A percentile compares a stretch with the other conserved stretches of the same genome.
Conservation (phyloP, 2,113 vertebrate genomes). For the Hyperopisus bebe region DNA sequence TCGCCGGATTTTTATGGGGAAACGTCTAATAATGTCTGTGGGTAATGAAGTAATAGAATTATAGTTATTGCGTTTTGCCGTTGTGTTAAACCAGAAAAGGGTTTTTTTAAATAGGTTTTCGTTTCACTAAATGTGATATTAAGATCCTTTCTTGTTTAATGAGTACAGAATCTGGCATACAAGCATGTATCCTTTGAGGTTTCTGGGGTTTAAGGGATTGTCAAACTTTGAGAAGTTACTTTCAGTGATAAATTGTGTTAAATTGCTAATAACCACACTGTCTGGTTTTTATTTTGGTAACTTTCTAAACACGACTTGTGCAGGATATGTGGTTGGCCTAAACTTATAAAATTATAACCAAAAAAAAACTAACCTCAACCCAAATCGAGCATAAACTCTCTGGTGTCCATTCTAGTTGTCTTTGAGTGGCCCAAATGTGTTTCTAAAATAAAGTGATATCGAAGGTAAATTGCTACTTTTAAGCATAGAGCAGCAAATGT, state of each 20-base stretch:
- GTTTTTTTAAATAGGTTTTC: conserved; percentile 3
- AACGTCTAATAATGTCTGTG: neutral
- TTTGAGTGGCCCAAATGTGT: neutral
- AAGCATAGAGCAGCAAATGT: conserved; percentile 23
- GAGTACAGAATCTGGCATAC: neutral
- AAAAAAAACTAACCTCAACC: neutral
- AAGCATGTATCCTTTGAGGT: neutral
- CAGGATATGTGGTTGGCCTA: neutral
- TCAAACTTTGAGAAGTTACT: neutral
- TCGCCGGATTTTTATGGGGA: neutral
- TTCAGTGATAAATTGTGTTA: neutral
- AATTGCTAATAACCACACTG: neutral
- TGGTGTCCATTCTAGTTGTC: neutral
- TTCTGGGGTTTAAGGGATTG: neutral
- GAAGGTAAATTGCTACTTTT: conserved; percentile 30
- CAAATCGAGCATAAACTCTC: neutral
- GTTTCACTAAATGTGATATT: neutral
- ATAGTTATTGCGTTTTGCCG: conserved; percentile 6
- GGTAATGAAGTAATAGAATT: conserved; percentile 2
- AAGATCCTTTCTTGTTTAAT: neutral
- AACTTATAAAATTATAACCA: neutral
- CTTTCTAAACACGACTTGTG: neutral
- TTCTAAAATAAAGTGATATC: neutral
- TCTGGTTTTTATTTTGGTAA: neutral
- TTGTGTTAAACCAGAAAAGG: neutral